Conservation (phyloP, 2,888 invertebrate species). For the Meteorus cinctellus region DNA sequence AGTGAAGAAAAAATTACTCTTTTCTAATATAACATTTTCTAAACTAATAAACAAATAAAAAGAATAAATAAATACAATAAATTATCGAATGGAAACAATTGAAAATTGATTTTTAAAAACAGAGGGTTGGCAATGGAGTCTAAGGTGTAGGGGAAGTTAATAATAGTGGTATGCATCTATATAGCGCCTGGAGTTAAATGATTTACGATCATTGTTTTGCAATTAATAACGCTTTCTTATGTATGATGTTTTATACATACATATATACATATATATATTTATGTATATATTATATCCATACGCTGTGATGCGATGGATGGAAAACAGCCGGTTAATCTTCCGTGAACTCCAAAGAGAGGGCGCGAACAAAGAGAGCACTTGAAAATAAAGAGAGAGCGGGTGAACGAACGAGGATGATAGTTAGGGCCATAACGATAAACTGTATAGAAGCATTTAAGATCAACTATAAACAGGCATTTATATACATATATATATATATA, state of each 20-base stretch:
- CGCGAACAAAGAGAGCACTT: slow-evolving; percentile 27
- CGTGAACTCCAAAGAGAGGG: slow-evolving; percentile 34
- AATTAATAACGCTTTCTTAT: slow-evolving; percentile 51
- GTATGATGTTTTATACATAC: slow-evolving; percentile 11
- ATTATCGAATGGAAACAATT: slow-evolving; percentile 22
- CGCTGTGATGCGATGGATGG: slow-evolving; percentile 26
- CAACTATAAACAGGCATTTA: slow-evolving; percentile 1
- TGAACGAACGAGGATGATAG: slow-evolving; percentile 47
- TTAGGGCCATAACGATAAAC: slow-evolving; percentile 29
- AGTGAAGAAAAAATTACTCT: not conserved
- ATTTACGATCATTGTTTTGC: slow-evolving; percentile 56
- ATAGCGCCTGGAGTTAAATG: slow-evolving; percentile 45
- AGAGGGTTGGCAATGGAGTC: not conserved
- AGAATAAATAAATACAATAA: not conserved
- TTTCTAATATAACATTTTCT: not conserved
- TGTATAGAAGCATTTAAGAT: slow-evolving; percentile 32
- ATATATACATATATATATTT: slow-evolving; percentile 1
- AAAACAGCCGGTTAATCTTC: slow-evolving; percentile 42
- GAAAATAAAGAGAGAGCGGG: slow-evolving; percentile 23
- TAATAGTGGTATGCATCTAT: slow-evolving; percentile 35
- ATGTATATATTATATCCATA: not conserved
- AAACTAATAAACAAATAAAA: not conserved
- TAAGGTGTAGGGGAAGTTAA: slow-evolving; percentile 16
- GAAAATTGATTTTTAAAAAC: slow-evolving; percentile 22
- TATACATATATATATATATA: not conserved